A percentile compares a stretch with the other conserved stretches of the same genome.
These are phyloP conservation scores for Panurus biarmicus DNA, from an alignment of 2,113 vertebrate species.

Conservation along the genomic window DNA sequence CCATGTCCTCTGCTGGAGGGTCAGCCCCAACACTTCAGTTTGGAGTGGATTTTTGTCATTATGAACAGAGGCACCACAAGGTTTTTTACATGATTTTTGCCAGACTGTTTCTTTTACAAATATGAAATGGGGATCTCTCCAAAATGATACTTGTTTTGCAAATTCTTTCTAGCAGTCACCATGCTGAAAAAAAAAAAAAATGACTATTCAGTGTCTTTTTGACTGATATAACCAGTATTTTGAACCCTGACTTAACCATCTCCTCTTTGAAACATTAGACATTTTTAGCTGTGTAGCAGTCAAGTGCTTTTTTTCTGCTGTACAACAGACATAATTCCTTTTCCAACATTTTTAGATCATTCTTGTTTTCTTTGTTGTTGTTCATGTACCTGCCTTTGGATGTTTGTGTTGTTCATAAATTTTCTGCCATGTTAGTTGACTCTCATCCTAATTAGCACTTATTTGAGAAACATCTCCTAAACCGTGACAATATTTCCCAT, in stretches of 20 bases:
- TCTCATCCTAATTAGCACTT: slow-evolving; percentile 34
- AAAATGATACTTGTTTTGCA: neutral
- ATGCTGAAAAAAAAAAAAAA: neutral
- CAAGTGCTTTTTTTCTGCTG: slow-evolving; percentile 62
- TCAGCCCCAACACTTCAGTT: neutral
- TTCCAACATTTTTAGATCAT: slow-evolving; percentile 43
- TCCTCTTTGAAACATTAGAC: slow-evolving; percentile 62
- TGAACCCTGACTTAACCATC: slow-evolving; percentile 77
- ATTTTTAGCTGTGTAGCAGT: slow-evolving; percentile 60
- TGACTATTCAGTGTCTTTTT: neutral
- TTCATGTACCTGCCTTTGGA: slow-evolving; percentile 50
- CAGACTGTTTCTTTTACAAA: neutral
- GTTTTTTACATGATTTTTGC: neutral
- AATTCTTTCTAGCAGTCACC: neutral
- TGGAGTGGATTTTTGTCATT: neutral
- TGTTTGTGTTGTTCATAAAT: slow-evolving; percentile 54
- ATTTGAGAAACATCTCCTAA: slow-evolving; percentile 37
- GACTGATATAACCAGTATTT: slow-evolving; percentile 55
- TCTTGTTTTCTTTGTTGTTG: slow-evolving; percentile 54
- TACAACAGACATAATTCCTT: slow-evolving; percentile 58
- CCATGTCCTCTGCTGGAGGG: slow-evolving; percentile 1
- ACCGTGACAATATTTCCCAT: slow-evolving; percentile 71
- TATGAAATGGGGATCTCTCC: neutral
- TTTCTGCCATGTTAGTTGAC: slow-evolving; percentile 20
- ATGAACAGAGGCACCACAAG: neutral